phyloP scores from a whole-genome alignment of 2,113 vertebrate species.

The Sturnira hondurensis region DNA sequence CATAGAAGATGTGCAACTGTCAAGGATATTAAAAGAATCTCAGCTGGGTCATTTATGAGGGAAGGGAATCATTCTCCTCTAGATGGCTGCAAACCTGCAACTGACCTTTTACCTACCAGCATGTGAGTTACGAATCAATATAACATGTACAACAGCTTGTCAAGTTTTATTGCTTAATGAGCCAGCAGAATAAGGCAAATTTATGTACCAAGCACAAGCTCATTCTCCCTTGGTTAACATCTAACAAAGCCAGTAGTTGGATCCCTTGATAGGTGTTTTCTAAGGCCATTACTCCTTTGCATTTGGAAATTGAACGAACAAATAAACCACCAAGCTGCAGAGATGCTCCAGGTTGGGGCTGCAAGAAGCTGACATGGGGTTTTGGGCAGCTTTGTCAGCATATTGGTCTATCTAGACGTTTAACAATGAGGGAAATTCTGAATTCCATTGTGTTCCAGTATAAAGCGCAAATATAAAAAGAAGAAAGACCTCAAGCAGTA shows the following conservation, averaged over 20 bases:
- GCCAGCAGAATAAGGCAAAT: neutral
- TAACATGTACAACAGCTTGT: neutral
- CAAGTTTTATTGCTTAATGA: constrained; percentile 36
- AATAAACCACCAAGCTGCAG: neutral
- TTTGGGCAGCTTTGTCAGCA: neutral
- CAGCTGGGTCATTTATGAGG: neutral
- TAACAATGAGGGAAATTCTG: neutral
- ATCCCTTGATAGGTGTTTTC: neutral
- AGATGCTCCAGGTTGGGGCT: neutral
- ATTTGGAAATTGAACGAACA: neutral
- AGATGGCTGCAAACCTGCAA: neutral
- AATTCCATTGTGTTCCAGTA: neutral
- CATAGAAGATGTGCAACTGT: neutral
- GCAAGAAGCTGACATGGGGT: neutral
- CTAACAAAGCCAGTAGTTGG: neutral
- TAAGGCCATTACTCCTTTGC: neutral
- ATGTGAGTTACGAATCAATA: neutral
- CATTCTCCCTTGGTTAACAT: neutral
- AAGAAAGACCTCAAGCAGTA: neutral
- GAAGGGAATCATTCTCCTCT: neutral
- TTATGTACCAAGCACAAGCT: neutral
- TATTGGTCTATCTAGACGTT: neutral
- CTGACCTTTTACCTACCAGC: constrained; percentile 11
- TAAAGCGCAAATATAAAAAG: neutral
- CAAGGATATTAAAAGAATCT: neutral